Percentiles rank a stretch among this genome's conserved stretches.
Conservation (phyloP, 2,113 vertebrate genomes). For the Chaetodon auriga region DNA sequence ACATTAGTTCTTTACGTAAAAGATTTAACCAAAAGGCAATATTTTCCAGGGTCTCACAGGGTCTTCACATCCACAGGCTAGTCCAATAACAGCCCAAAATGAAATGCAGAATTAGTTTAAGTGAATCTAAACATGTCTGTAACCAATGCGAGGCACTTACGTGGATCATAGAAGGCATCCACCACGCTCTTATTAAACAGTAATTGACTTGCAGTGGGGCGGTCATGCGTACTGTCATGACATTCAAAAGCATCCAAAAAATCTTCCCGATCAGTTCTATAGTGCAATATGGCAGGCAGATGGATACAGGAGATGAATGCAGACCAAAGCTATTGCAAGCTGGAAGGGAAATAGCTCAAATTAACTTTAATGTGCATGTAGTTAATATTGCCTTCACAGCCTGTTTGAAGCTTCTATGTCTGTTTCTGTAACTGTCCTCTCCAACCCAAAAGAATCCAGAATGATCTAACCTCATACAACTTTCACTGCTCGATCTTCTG, state of each 20-base stretch:
- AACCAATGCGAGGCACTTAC: slow-evolving; percentile 9
- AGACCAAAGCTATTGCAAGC: not conserved
- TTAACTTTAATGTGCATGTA: not conserved
- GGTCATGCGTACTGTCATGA: not conserved
- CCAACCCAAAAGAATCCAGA: not conserved
- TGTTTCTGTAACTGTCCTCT: not conserved
- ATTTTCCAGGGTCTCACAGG: slow-evolving; percentile 33
- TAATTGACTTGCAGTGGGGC: not conserved
- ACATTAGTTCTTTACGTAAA: not conserved
- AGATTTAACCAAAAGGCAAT: not conserved
- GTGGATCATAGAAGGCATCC: slow-evolving; percentile 26
- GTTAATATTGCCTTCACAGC: not conserved
- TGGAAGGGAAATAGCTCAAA: not conserved
- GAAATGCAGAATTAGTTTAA: slow-evolving; percentile 24
- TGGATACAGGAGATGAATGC: not conserved
- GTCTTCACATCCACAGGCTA: slow-evolving; percentile 16
- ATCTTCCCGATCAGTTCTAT: not conserved
- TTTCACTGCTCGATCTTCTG: not conserved
- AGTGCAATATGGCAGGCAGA: not conserved
- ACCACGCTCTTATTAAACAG: slow-evolving; percentile 33
- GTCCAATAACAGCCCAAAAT: slow-evolving; percentile 19
- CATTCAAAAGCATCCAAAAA: not conserved
- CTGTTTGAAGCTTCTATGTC: not conserved
- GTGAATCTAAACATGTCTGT: slow-evolving; percentile 19
- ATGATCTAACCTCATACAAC: slow-evolving; percentile 4